Evolutionary conservation across 2,113 vertebrate genomes (phyloP).

Genomic region (Sprattus sprattus): DNA sequence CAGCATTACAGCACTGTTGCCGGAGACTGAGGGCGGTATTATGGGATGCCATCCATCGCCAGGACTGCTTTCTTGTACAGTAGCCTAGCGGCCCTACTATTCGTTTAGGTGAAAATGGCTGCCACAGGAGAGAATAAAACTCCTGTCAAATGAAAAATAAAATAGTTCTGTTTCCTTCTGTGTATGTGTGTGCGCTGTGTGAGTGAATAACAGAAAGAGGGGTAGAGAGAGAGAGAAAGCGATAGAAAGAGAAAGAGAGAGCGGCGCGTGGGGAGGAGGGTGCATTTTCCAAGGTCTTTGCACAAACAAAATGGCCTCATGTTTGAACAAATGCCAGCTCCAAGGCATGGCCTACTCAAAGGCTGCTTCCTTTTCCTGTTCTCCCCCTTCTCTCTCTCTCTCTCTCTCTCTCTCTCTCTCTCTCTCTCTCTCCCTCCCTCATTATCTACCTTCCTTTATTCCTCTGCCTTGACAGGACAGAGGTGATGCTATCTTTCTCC

Average conservation of each 20-base stretch:
- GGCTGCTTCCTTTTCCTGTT: not conserved
- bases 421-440: not conserved
- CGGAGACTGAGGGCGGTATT: not conserved
- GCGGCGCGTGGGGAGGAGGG: not conserved
- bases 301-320: slow-evolving; percentile 17
- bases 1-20: slow-evolving; percentile 4
- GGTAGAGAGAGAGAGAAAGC: too few species aligned
- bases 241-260: too few species aligned
- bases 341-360: slow-evolving; percentile 13
- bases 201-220: not conserved
- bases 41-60: not conserved
- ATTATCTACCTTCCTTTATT: not conserved
- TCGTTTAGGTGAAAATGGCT: not conserved
- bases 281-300: slow-evolving; percentile 7
- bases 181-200: not conserved
- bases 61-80: not conserved
- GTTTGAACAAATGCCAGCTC: not conserved
- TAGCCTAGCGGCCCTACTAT: not conserved
- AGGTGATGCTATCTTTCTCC: not conserved
- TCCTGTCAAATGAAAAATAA: too few species aligned
- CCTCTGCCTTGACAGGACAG: not conserved
- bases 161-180: not conserved
- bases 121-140: not conserved
- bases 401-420: not conserved
- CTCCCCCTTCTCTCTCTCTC: not conserved